phyloP scores from a whole-genome alignment of 35 echinoderm and acorn worm species.

The Antedon bifida region DNA sequence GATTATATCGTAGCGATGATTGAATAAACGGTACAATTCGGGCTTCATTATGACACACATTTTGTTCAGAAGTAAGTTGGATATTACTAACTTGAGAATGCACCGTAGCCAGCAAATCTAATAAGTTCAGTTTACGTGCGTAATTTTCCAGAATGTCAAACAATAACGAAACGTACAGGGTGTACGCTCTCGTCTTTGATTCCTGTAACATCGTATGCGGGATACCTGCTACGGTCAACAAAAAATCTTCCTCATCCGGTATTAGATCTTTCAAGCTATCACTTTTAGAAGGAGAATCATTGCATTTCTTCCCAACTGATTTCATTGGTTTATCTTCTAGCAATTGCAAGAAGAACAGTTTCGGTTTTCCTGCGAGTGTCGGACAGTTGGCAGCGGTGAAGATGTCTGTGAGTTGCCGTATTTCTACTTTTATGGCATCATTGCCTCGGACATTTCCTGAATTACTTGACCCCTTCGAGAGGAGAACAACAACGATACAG shows the following conservation, averaged over 20 bases:
- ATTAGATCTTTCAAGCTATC: constrained; percentile 3
- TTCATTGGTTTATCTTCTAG: constrained; percentile 3
- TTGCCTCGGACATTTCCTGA: constrained; percentile 42
- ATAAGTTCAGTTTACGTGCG: constrained; percentile 58
- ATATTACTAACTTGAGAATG: constrained; percentile 51
- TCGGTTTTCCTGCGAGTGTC: constrained; percentile 72
- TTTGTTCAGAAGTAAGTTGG: constrained; percentile 3
- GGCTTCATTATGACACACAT: constrained; percentile 1
- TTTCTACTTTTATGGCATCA: constrained; percentile 46
- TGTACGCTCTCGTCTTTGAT: constrained; percentile 29
- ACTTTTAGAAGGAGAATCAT: background rate
- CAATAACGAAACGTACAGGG: constrained; percentile 46
- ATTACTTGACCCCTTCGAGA: constrained; percentile 35
- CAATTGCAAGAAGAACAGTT: constrained; percentile 72
- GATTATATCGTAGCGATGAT: constrained; percentile 59
- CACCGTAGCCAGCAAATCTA: constrained; percentile 59
- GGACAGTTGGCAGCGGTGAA: constrained; percentile 66
- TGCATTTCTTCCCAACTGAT: background rate
- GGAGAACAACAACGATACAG: constrained; percentile 62
- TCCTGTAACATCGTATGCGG: constrained; percentile 24
- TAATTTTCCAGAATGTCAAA: constrained; percentile 58
- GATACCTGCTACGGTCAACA: constrained; percentile 56
- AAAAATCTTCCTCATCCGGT: constrained; percentile 72
- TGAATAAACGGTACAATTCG: constrained; percentile 46
- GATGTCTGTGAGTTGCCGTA: constrained; percentile 82